Base-by-base conservation (phyloP, 2,797 vertebrate genomes). In the Sebastes melanostomus region DNA sequence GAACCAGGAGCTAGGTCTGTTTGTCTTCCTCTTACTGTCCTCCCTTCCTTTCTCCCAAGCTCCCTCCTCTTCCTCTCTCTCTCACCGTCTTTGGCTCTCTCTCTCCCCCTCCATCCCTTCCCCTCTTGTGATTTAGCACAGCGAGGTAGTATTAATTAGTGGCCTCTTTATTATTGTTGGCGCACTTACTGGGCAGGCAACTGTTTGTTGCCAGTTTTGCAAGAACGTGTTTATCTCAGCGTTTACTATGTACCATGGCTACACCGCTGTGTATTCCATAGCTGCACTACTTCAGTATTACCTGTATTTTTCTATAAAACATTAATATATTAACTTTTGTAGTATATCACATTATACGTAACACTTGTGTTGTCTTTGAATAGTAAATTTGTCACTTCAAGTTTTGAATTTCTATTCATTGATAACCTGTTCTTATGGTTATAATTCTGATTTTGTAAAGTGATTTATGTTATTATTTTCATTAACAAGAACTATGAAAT, bases 61-160 rank as follows among this genome's bases (percentile, higher is more conserved):
- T 84, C 86, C 85, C 88, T 84, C 87, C 87, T 92, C 86, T 86
- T 79, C 66, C 81, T 89, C 85, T 83, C 88, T 88, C 82, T 82
- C 72, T 81, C 62, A 27, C 36, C 3, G 7, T 77, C 77, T 69
- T 63, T 54, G 36, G n/a, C 65, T 82, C 76, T 77, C 80, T 77
- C 80, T 84, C 80, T 80, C 78, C 18, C 84, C 78, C 83, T 88
- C 75, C 85, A 82, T 82, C 81, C 84, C 68, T 61, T 88, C 83
- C 80, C 79, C 80, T 85, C 78, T 58, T 95, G 93, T 97, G 94
- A 96, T 96, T 93, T 92, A 87, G 72, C 77, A 87, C 84, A 56
- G 87, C 78, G 79, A 84, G 74, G 66, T 87, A 67, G 75, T 92
- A 86, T 92, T 95, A 95, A 95, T 96, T 95, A 92, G 80, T 74